Evolutionary conservation across 2,888 invertebrate species (phyloP), one percentile per base, ranked within the genome.

Genomic region (Horisme vitalbata): DNA sequence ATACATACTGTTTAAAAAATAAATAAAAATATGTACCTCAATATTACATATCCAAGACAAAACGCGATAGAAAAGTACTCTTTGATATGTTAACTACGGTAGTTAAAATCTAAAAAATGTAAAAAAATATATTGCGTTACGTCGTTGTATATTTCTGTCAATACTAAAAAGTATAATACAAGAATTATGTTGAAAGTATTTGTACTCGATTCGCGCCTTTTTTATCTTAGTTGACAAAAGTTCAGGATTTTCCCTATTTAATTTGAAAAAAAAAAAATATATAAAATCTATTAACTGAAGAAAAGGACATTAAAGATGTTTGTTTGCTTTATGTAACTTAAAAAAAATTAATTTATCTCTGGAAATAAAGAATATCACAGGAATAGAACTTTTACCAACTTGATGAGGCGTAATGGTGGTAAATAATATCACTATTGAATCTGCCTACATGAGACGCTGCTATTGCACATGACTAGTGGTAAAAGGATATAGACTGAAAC

Each of bases 111-210:
- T 83, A 80, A 77, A 77, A 72, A 60, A 67, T 72, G 71, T 75
- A 71, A 77, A 69, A 68, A 83, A 80, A 84, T 79, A 85, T 83
- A 86, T 84, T 86, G 79, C 82, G 76, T 78, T 75, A 75, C 68
- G 62, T 85, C 81, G 81, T 84, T 85, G 85, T 84, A 80, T 75
- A 74, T 70, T 71, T 70, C 63, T 75, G 70, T 62, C 69, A 78
- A 76, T 74, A 74, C 68, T 79, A 77, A 54, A n/a, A n/a, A n/a
- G n/a, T 51, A 49, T 41, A 53, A 49, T 56, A 56, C 45, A 56
- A 41, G 33, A 33, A 41, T 35, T 49, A 38, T 24, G 38, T 41
- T 43, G 32, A 36, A 27, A 30, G 31, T 44, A 41, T 37, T 57
- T 52, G 57, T 54, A 54, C 54, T 54, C 34, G 12, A 36, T 26